Base-by-base conservation (phyloP, 2,888 invertebrate species). In the Linyphia triangularis region DNA sequence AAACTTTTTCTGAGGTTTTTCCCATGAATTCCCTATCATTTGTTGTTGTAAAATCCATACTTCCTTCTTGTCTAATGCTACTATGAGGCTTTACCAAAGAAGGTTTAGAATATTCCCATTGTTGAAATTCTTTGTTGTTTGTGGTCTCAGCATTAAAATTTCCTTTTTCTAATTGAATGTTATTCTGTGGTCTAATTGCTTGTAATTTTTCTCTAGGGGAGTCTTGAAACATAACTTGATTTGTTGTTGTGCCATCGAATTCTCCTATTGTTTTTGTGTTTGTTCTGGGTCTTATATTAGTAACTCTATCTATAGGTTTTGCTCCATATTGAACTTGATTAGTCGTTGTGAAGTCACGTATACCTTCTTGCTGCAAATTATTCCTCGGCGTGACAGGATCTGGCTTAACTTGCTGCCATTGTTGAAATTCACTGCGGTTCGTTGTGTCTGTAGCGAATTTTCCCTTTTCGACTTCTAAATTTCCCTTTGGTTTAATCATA, bases 61-160 rank as follows among this genome's bases (percentile, higher is more conserved):
- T 70, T 4, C 90, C 90, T 73, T 90, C 90, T 6, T 89, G 77
- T 28, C 67, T 70, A 4, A 90, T 73, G 57, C 86, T 89, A 57
- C 89, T 89, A 10, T 69, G 40, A 9, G 89, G 90, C 10, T 63
- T 75, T 10, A 79, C 51, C 16, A 65, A 51, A 40, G 75, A 24
- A 2, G 72, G 65, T 19, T 78, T 85, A 24, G 61, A 43, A 73
- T 79, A 79, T 30, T 72, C 72, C 85, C 85, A 85, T 19, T 37
- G 28, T 57, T 88, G 82, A 82, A 67, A 88, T 67, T 82, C 88
- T 37, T 10, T 40, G 4, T 65, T 82, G 13, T 43, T 83, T 16
- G 79, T 84, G 4, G 83, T 83, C 65, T 84, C 88, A 13, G 26
- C 26, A 1, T 19, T 43, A 24, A 89, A 89, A 30, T 63, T 61